Conservation (phyloP, 2,888 invertebrate species). For the Melipona bicolor region DNA sequence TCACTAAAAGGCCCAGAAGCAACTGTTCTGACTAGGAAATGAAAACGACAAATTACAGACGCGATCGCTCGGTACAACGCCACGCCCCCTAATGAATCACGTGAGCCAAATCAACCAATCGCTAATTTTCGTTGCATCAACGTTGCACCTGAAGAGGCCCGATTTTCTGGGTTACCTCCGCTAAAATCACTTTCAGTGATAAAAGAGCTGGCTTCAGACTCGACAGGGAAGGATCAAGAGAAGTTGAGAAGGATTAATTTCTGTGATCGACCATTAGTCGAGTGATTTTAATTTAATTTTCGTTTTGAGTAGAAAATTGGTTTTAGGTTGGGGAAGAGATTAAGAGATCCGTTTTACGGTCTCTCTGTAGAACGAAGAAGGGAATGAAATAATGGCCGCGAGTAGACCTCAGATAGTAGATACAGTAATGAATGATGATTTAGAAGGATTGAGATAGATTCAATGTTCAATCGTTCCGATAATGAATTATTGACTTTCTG, state of each 20-base stretch:
- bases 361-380: conserved; percentile 3
- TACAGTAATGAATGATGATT: conserved; percentile 14
- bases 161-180: too few species aligned
- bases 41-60: too few species aligned
- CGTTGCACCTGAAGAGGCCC: too few species aligned
- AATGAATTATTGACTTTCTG: not conserved
- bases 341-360: not conserved
- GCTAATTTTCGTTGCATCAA: too few species aligned
- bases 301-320: conserved; percentile 6
- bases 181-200: not conserved
- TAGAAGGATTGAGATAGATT: conserved; percentile 1
- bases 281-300: conserved; percentile 1
- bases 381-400: conserved; percentile 16
- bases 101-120: too few species aligned
- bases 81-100: too few species aligned
- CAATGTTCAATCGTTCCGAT: not conserved
- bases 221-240: not conserved
- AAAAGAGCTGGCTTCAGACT: not conserved
- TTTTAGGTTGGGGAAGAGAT: not conserved
- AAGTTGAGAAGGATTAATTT: not conserved
- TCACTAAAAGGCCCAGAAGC: too few species aligned
- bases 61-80: too few species aligned
- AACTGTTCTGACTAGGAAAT: too few species aligned
- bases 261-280: not conserved
- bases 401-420: conserved; percentile 1